phyloP scores from a whole-genome alignment of 2,113 vertebrate genomes.

The Microtus richardsoni region DNA sequence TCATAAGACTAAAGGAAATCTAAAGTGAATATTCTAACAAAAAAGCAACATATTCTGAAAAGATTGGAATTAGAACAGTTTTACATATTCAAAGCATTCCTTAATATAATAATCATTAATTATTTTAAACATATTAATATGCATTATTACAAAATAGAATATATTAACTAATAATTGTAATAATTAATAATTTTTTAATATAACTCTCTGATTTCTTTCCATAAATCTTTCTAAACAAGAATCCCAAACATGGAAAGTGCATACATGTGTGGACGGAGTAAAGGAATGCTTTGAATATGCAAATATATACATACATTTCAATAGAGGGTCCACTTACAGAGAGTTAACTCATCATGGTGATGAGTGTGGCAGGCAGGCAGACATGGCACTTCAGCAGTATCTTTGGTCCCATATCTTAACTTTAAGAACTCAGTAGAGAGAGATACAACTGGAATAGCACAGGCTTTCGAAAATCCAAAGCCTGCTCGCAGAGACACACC shows the following conservation, averaged over 20 bases:
- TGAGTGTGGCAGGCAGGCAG: background rate
- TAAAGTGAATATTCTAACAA: constrained; percentile 23
- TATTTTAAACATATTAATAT: too few species aligned
- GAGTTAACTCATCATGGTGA: too few species aligned
- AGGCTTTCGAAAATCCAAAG: background rate
- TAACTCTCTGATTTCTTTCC: background rate
- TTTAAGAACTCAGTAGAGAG: background rate
- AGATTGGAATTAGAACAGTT: background rate
- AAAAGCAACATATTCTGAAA: constrained; percentile 4
- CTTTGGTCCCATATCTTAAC: background rate
- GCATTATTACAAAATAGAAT: too few species aligned
- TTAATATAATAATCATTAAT: too few species aligned
- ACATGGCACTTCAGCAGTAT: background rate
- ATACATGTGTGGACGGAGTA: background rate
- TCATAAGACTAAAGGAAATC: background rate
- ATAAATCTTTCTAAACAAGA: background rate
- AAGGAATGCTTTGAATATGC: background rate
- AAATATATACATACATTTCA: background rate
- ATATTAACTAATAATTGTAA: too few species aligned
- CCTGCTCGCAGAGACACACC: background rate
- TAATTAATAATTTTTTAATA: background rate
- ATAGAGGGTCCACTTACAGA: background rate
- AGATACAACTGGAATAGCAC: background rate
- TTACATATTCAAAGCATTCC: background rate
- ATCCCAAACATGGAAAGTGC: background rate